phyloP scores from a whole-genome alignment of 2,797 vertebrate genomes.

The Anabas testudineus region DNA sequence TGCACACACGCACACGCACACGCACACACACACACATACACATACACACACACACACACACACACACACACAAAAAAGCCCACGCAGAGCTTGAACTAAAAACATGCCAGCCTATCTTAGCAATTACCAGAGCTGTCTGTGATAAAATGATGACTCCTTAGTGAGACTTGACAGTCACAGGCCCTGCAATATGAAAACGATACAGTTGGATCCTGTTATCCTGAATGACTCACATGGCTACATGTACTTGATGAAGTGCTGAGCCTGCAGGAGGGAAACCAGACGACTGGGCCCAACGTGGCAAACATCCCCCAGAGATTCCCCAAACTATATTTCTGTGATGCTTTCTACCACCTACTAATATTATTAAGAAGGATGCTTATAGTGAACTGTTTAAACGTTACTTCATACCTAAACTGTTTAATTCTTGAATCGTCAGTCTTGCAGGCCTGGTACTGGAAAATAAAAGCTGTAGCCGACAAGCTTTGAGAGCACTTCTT shows the following conservation, averaged over 20 bases:
- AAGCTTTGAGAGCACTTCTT: conserved; percentile 23
- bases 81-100: conserved; percentile 27
- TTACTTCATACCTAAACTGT: background rate
- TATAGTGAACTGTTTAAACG: conserved; percentile 13
- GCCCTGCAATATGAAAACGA: conserved; percentile 46
- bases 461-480: background rate
- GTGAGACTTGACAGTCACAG: conserved; percentile 42
- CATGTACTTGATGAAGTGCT: conserved; percentile 30
- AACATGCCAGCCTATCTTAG: conserved; percentile 53
- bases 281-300: conserved; percentile 47
- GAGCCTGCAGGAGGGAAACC: conserved; percentile 47
- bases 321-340: conserved; percentile 14
- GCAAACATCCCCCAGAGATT: conserved; percentile 17
- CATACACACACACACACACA: conserved; percentile 17
- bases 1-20: background rate
- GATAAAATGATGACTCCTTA: conserved; percentile 54
- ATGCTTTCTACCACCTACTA: conserved; percentile 15
- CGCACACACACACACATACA: conserved; percentile 10
- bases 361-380: conserved; percentile 14
- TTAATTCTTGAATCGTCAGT: no score
- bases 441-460: background rate
- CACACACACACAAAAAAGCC: conserved; percentile 8
- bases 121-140: conserved; percentile 65
- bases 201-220: conserved; percentile 59
- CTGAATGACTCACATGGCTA: conserved; percentile 61